phyloP scores from a whole-genome alignment of 2,888 invertebrate species.

The Eristalinus sepulchralis region DNA sequence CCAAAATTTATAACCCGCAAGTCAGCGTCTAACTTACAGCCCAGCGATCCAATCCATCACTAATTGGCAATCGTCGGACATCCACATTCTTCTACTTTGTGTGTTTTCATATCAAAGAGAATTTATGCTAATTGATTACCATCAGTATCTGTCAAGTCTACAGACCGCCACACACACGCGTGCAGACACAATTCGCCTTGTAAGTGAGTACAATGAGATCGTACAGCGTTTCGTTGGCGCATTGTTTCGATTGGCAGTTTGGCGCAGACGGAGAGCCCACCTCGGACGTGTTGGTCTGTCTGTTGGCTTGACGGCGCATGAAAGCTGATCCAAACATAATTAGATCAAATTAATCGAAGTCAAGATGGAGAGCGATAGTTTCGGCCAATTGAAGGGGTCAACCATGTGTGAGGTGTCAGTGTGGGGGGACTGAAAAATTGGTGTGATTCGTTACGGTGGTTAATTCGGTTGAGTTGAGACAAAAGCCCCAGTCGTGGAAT shows the following conservation, averaged over 20 bases:
- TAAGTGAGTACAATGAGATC: conserved; percentile 26
- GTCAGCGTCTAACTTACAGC: conserved; percentile 34
- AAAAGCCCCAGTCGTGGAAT: background rate
- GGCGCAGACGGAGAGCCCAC: conserved; percentile 5
- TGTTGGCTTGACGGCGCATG: background rate
- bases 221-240: conserved; percentile 14
- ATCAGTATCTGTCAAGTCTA: conserved; percentile 55
- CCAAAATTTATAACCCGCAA: conserved; percentile 25
- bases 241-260: conserved; percentile 36
- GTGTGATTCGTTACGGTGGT: conserved; percentile 33
- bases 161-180: conserved; percentile 30
- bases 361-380: conserved; percentile 62
- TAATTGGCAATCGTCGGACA: conserved; percentile 48
- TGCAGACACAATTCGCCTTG: conserved; percentile 16
- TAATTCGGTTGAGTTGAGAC: conserved; percentile 20
- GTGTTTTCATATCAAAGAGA: conserved; percentile 47
- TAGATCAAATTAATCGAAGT: conserved; percentile 66
- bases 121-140: conserved; percentile 64
- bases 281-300: background rate
- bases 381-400: conserved; percentile 56
- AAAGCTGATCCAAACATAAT: conserved; percentile 57
- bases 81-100: conserved; percentile 12
- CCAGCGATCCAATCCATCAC: conserved; percentile 43
- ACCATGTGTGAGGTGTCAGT: conserved; percentile 45
- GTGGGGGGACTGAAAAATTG: conserved; percentile 45